phyloP scores from a whole-genome alignment of 2,113 vertebrate species.

The Leptobrachium ailaonicum region DNA sequence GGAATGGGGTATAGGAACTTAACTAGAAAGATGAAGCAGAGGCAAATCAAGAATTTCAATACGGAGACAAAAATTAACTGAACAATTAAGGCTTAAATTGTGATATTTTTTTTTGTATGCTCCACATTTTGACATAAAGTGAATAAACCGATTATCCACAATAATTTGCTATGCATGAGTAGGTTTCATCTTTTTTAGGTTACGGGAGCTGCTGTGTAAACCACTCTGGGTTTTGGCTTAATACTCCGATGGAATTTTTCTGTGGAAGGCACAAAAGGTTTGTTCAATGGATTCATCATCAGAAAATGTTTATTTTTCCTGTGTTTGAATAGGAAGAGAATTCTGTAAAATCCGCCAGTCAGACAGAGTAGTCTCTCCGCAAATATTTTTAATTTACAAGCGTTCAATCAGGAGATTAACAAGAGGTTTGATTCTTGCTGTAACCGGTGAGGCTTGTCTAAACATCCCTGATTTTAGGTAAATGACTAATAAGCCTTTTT shows the following conservation, averaged over 20 bases:
- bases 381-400: conserved; percentile 17
- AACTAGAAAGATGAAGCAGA: no score
- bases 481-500: neutral
- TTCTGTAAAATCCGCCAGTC: conserved; percentile 8
- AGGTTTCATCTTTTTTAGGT: no score
- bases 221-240: neutral
- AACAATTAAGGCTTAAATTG: no score
- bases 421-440: neutral
- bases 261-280: neutral
- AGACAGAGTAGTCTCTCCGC: conserved; percentile 9
- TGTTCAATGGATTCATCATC: conserved; percentile 26
- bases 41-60: no score
- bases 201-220: neutral
- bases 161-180: no score
- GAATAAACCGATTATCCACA: no score
- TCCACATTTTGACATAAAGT: no score
- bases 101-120: no score
- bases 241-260: neutral
- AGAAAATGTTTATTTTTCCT: conserved; percentile 18
- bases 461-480: neutral
- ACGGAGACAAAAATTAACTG: no score
- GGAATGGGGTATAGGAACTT: no score
- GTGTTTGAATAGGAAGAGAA: neutral
- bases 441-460: neutral
- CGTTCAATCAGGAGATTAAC: neutral